Evolutionary conservation across 2,888 invertebrate genomes (phyloP).

Genomic region (Silvanus unidentatus): DNA sequence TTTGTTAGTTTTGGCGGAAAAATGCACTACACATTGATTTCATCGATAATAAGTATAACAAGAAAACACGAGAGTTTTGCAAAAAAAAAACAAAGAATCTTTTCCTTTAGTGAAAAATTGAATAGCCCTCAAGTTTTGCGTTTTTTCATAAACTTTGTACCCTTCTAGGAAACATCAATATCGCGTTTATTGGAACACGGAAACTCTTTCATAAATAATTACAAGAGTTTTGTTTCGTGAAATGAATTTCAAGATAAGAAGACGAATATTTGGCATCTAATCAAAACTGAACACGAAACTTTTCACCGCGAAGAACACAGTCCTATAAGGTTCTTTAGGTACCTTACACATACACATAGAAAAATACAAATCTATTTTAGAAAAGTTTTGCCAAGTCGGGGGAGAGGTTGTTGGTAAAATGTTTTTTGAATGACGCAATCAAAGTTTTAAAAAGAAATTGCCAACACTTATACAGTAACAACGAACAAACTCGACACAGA

Average conservation of each 20-base stretch:
- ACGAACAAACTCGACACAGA: not conserved
- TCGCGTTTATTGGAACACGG: slow-evolving; percentile 14
- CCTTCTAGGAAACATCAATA: slow-evolving; percentile 9
- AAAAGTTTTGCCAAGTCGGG: too few relatives aligned
- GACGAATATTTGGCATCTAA: slow-evolving; percentile 4
- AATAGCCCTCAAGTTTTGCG: not conserved
- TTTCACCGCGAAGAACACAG: not conserved
- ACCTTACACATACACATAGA: too few relatives aligned
- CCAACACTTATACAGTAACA: not conserved
- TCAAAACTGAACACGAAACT: slow-evolving; percentile 3
- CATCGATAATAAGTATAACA: too few relatives aligned
- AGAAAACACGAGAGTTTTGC: too few relatives aligned
- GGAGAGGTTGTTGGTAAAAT: not conserved
- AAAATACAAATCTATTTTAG: not conserved
- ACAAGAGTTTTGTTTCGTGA: slow-evolving; percentile 5
- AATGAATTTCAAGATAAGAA: slow-evolving; percentile 2
- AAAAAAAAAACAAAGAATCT: too few relatives aligned
- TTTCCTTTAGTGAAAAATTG: too few relatives aligned
- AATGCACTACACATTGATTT: too few relatives aligned
- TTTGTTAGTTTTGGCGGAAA: too few relatives aligned
- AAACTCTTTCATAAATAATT: slow-evolving; percentile 17
- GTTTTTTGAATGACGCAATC: slow-evolving; percentile 10
- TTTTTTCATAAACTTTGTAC: slow-evolving; percentile 4
- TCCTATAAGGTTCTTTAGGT: too few relatives aligned
- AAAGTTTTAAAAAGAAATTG: slow-evolving; percentile 11